Conservation (phyloP, 2,888 invertebrate species). For the Dicycla oo region DNA sequence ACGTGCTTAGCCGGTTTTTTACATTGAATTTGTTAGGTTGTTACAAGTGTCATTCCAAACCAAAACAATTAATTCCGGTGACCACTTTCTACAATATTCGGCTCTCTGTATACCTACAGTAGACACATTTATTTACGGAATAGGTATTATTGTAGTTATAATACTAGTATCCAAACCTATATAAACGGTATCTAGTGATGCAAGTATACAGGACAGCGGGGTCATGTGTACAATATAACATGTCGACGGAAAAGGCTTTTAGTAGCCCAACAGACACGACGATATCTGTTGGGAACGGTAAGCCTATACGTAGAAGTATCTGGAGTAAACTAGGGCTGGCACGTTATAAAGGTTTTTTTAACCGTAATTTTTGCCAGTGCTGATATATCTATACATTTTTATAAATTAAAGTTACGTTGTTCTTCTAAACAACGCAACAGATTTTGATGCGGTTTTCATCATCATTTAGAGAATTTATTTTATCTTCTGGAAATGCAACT, state of each 20-base stretch:
- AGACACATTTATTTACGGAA: too few relatives aligned
- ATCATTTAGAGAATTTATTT: neutral
- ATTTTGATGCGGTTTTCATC: neutral
- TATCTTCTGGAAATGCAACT: too few relatives aligned
- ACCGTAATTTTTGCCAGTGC: neutral
- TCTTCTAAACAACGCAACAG: neutral
- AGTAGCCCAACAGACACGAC: constrained; percentile 68
- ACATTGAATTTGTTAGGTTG: neutral
- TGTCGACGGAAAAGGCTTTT: constrained; percentile 85
- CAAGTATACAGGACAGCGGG: constrained; percentile 18
- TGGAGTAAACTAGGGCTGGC: constrained; percentile 46
- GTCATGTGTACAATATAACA: constrained; percentile 81
- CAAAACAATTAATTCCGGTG: too few relatives aligned
- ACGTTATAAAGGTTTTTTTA: neutral
- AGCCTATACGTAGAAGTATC: constrained; percentile 59
- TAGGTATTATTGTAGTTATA: too few relatives aligned
- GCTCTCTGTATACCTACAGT: too few relatives aligned
- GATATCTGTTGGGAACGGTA: constrained; percentile 81
- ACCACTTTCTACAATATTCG: too few relatives aligned
- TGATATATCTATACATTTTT: neutral
- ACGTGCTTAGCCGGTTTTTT: too few relatives aligned
- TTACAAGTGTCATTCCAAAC: too few relatives aligned
- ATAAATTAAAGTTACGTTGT: neutral
- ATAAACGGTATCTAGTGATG: constrained; percentile 16
- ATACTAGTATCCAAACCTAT: neutral